phyloP scores from a whole-genome alignment of 2,113 vertebrate genomes.

The Anser cygnoides region DNA sequence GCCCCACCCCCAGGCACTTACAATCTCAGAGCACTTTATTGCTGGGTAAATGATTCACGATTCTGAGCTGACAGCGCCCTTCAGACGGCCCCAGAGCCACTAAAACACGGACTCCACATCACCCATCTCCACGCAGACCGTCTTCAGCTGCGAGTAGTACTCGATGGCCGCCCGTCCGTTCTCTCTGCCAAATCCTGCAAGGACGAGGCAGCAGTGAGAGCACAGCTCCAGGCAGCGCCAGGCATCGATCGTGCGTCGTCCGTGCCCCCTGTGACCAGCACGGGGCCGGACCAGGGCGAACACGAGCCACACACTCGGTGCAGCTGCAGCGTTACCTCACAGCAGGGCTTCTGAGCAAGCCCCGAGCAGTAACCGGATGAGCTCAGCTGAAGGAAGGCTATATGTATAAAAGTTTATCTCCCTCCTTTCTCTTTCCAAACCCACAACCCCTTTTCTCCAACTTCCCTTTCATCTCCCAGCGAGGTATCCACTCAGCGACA shows the following conservation, averaged over 20 bases:
- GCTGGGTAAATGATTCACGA: background rate
- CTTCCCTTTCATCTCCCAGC: background rate
- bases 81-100: background rate
- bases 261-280: background rate
- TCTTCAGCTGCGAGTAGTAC: slow-evolving; percentile 95
- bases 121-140: slow-evolving; percentile 94
- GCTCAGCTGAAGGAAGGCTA: background rate
- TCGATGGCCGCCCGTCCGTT: slow-evolving; percentile 90
- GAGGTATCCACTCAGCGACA: background rate
- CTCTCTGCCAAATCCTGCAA: slow-evolving; percentile 92
- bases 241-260: too few species aligned
- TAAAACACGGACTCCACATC: slow-evolving; percentile 88
- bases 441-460: background rate
- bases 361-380: background rate
- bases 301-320: background rate
- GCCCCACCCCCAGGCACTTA: background rate
- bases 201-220: background rate
- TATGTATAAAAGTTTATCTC: background rate
- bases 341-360: background rate
- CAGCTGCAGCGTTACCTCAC: background rate
- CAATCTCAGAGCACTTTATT: background rate
- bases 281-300: background rate
- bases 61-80: background rate
- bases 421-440: background rate
- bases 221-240: background rate